phyloP scores from a whole-genome alignment of 2,113 vertebrate genomes.

The Boulengeromyrus knoepffleri region DNA sequence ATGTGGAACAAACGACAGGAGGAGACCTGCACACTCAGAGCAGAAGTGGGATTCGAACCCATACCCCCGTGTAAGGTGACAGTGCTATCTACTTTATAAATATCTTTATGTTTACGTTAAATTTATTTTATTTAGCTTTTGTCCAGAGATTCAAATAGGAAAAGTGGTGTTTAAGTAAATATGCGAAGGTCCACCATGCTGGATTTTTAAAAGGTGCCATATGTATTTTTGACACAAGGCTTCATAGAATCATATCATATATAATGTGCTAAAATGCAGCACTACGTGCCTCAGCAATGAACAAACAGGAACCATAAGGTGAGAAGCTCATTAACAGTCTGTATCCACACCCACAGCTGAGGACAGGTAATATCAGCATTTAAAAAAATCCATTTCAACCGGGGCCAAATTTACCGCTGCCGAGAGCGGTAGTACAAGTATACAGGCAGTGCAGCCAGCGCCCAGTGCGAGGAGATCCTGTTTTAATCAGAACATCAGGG shows the following conservation, averaged over 20 bases:
- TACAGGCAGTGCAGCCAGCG: not conserved
- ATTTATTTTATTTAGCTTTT: not conserved
- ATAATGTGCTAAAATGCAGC: not conserved
- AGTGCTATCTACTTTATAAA: not conserved
- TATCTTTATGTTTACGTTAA: not conserved
- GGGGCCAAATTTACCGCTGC: not conserved
- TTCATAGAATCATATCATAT: not conserved
- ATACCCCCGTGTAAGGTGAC: not conserved
- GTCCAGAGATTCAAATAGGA: not conserved
- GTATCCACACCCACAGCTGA: not conserved
- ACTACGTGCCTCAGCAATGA: not conserved
- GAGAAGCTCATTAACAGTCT: not conserved
- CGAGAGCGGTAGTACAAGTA: not conserved
- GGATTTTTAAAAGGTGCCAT: not conserved
- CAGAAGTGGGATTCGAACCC: not conserved
- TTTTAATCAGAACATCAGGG: not conserved
- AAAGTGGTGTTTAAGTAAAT: not conserved
- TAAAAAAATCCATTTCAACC: not conserved
- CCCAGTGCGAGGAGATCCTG: not conserved
- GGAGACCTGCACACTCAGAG: not conserved
- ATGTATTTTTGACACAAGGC: not conserved
- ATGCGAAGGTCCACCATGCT: not conserved
- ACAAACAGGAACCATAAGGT: not conserved
- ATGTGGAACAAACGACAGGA: not conserved
- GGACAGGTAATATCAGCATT: not conserved